Conservation (phyloP, 2,888 invertebrate genomes). For the Autographa gamma region DNA sequence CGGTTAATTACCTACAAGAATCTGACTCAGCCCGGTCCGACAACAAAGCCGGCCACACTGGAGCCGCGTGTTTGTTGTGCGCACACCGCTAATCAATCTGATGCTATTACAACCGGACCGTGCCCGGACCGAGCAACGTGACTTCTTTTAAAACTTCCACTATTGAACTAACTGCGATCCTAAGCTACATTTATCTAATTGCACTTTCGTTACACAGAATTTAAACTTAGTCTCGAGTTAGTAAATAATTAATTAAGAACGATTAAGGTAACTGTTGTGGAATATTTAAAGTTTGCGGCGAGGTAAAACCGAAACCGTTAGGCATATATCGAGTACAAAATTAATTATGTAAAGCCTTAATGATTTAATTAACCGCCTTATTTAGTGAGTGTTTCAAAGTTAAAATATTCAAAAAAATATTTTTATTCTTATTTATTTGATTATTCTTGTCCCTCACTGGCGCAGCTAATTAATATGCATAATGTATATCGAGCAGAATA, state of each 20-base stretch:
- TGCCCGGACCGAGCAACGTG: constrained; percentile 20
- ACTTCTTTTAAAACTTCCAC: constrained; percentile 6
- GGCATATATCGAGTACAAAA: constrained; percentile 1
- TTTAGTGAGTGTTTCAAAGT: constrained; percentile 41
- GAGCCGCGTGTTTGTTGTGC: constrained; percentile 65
- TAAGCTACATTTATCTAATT: not conserved
- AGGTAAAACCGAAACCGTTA: constrained; percentile 1
- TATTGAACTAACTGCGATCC: not conserved
- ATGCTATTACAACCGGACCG: constrained; percentile 50
- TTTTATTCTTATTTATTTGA: constrained; percentile 61
- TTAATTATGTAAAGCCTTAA: constrained; percentile 29
- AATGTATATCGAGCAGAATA: constrained; percentile 83
- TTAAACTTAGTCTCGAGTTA: not conserved
- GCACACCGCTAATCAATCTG: constrained; percentile 63
- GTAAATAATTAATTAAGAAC: not conserved
- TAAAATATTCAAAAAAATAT: constrained; percentile 57
- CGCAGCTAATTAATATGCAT: constrained; percentile 81
- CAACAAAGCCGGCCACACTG: constrained; percentile 65
- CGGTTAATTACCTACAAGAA: constrained; percentile 84
- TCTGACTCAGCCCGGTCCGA: constrained; percentile 72
- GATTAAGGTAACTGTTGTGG: constrained; percentile 1
- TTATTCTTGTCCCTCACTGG: constrained; percentile 57
- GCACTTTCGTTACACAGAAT: not conserved
- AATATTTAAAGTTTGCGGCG: not conserved
- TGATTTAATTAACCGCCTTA: constrained; percentile 38